Evolutionary conservation across 2,888 invertebrate species (phyloP), one percentile per base, ranked within the genome.

Genomic region (Cerastis rubricosa): DNA sequence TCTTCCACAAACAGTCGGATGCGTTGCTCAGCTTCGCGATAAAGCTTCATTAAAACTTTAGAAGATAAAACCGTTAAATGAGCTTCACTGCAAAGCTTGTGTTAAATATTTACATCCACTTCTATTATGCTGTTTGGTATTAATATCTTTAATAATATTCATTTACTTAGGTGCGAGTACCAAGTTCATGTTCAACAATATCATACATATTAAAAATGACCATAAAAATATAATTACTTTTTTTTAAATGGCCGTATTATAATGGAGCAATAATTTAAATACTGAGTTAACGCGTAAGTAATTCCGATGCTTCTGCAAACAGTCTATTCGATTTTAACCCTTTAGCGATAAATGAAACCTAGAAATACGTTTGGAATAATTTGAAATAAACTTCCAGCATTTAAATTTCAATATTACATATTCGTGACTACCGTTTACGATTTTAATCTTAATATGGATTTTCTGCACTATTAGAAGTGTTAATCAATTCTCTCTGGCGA

Each of bases 1-100:
- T 82, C 63, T 29, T 76, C 90, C 92, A 91, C 76, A 64, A 8
- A 47, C 14, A 83, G 49, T 57, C 43, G 35, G 54, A 54, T 19
- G 82, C 85, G 74, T 54, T 65, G 59, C 75, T 40, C n/a, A 35
- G 76, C 71, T 66, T 68, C 11, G 40, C 68, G n/a, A 65, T 61
- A 29, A 35, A 61, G 35, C 14, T 47, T 22, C 25, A 61, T 22
- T 57, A 22, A 54, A 65, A 40, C 14, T 61, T 61, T n/a, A 47
- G 3, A 25, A 68, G 4, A 43, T 19, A 0, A 12, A 14, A 8
- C 17, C 12, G 17, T 2, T 54, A 49, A 63, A 78, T n/a, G 2
- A 17, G 0, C 8, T 43, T 1, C 14, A 1, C 12, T 40, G 4
- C 7, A 51, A 22, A 49, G 0, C 1, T 8, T 9, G 0, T 14